phyloP scores from a whole-genome alignment of 1,140 invertebrate genomes.

The Trichomalopsis sarcophagae region DNA sequence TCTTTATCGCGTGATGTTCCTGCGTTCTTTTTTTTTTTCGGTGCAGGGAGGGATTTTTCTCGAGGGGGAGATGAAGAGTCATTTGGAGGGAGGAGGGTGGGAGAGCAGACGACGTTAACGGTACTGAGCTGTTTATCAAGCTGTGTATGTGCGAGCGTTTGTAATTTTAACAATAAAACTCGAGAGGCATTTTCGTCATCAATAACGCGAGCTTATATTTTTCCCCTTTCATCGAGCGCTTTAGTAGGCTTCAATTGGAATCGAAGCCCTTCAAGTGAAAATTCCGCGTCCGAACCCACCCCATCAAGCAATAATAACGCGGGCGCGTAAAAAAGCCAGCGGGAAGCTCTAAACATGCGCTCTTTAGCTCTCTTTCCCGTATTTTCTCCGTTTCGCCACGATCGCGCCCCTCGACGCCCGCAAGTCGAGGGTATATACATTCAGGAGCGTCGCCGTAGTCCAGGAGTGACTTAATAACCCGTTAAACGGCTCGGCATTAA shows the following conservation, averaged over 20 bases:
- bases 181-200: too few relatives aligned
- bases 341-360: not conserved
- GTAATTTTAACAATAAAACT: too few relatives aligned
- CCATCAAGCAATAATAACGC: not conserved
- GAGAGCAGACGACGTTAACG: not conserved
- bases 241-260: not conserved
- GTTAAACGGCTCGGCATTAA: constrained; percentile 51
- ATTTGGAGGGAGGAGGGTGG: not conserved
- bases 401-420: not conserved
- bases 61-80: constrained; percentile 31
- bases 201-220: not conserved
- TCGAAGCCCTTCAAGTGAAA: constrained; percentile 7
- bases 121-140: constrained; percentile 28
- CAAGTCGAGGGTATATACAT: not conserved
- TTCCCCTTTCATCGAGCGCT: not conserved
- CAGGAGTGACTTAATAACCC: constrained; percentile 53
- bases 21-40: constrained; percentile 7
- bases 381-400: not conserved
- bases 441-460: not conserved
- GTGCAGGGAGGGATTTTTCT: not conserved
- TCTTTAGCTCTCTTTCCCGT: not conserved
- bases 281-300: not conserved
- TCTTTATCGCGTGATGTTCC: not conserved
- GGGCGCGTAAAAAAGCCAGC: not conserved
- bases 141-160: not conserved